A percentile compares a stretch with the other conserved stretches of the same genome.
Conservation (phyloP, 2,113 vertebrate genomes). For the Erpornis zantholeuca region DNA sequence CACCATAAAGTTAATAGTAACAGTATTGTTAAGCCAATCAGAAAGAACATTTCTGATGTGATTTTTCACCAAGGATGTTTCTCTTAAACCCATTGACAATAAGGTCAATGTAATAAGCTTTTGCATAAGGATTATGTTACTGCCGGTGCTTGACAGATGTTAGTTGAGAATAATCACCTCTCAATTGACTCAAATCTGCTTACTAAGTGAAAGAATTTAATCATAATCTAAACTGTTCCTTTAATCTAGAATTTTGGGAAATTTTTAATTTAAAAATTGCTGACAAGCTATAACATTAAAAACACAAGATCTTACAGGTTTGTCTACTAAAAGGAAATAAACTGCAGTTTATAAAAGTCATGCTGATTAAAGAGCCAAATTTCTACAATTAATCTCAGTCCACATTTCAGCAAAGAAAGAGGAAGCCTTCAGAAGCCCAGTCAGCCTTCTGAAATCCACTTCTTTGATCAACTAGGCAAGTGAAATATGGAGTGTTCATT, state of each 20-base stretch:
- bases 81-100: not conserved
- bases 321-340: not conserved
- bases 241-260: not conserved
- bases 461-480: conserved; percentile 18
- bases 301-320: not conserved
- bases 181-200: conserved; percentile 21
- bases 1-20: conserved; percentile 70
- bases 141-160: conserved; percentile 15
- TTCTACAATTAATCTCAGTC: not conserved
- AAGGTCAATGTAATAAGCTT: conserved; percentile 59
- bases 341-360: not conserved
- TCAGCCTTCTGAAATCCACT: conserved; percentile 12
- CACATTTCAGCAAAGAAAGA: not conserved
- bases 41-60: conserved; percentile 12
- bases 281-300: not conserved
- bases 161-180: not conserved
- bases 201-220: conserved; percentile 25
- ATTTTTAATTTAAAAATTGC: not conserved
- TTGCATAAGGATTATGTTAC: not conserved
- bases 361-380: not conserved
- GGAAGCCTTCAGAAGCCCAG: not conserved
- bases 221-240: not conserved
- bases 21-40: conserved; percentile 35
- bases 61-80: conserved; percentile 1
- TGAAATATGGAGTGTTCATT: conserved; percentile 7